phyloP scores from a whole-genome alignment of 37 sponge, comb jelly and placozoan genomes.

The Tethya wilhelma region DNA sequence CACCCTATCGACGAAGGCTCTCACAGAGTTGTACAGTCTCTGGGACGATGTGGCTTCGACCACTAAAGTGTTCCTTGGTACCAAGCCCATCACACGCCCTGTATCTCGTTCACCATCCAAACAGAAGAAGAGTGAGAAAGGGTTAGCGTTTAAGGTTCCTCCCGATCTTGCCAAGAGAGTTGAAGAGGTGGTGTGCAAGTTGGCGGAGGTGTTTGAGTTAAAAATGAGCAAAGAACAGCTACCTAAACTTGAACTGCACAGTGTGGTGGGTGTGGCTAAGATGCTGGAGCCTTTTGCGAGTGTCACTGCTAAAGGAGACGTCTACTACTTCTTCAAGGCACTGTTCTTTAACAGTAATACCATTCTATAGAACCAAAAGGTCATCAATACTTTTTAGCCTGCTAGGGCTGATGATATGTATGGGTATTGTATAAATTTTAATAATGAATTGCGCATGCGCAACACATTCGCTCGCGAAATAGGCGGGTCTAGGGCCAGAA shows the following conservation, averaged over 20 bases:
- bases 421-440: no score
- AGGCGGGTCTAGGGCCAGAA: no score
- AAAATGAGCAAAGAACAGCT: conserved; percentile 5
- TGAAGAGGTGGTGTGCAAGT: neutral
- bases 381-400: no score
- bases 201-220: neutral
- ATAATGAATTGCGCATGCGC: no score
- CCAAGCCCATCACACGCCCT: conserved; percentile 3
- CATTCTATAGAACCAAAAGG: neutral
- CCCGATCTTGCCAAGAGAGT: neutral
- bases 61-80: conserved; percentile 2
- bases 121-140: conserved; percentile 13
- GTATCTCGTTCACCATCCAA: conserved; percentile 52
- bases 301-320: conserved; percentile 11
- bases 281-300: conserved; percentile 13
- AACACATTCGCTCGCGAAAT: no score
- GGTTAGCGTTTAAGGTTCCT: neutral
- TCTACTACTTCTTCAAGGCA: conserved; percentile 32
- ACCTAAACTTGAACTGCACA: conserved; percentile 30
- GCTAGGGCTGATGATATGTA: no score
- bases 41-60: conserved; percentile 37
- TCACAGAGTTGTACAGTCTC: neutral
- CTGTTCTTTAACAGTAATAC: conserved; percentile 13
- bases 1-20: neutral
- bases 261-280: neutral